Base-by-base conservation (phyloP, 2,797 vertebrate species). In the Lateolabrax maculatus region DNA sequence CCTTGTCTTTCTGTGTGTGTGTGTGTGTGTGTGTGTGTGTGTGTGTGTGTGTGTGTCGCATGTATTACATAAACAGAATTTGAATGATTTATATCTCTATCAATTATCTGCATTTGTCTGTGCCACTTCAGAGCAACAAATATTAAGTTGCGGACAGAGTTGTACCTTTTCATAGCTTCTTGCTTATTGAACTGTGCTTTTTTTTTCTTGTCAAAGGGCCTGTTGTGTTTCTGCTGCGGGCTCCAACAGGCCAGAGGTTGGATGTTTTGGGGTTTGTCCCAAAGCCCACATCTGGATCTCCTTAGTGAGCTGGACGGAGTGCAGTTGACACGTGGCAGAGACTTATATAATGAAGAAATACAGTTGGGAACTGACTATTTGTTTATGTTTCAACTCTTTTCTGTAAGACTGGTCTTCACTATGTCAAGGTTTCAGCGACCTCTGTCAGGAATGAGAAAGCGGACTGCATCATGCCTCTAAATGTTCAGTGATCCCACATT, bases 271-370 rank as follows among this genome's bases (percentile, higher is more conserved):
- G 77, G 44, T 64, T 80, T 74, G 69, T 87, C 77, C 66, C 69
- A 83, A 21, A 66, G 55, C 46, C 79, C 10, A 65, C 96, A 96
- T 94, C 94, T 96, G 95, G 95, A 94, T 93, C 87, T 85, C 87
- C 82, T 95, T 92, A 94, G 86, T n/a, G 73, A 81, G 51, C 90
- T 92, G 92, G 91, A 94, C 16, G 37, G 0, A 4, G 84, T 77
- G 84, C 90, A 81, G 86, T 51, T 78, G 90, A 92, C 91, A 93
- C 75, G 76, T 92, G 92, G 86, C 86, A 90, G 43, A 82, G 37
- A 79, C 87, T 93, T 91, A 80, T 71, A 76, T 84, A 87, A 89
- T 76, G 12, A 80, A 72, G 13, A 44, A 77, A 78, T 8, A 23
- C 8, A 39, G 23, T 73, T 81, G 52, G 67, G 39, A 74, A 66